phyloP scores from a whole-genome alignment of 2,888 invertebrate species.

The Agrochola lychnidis region DNA sequence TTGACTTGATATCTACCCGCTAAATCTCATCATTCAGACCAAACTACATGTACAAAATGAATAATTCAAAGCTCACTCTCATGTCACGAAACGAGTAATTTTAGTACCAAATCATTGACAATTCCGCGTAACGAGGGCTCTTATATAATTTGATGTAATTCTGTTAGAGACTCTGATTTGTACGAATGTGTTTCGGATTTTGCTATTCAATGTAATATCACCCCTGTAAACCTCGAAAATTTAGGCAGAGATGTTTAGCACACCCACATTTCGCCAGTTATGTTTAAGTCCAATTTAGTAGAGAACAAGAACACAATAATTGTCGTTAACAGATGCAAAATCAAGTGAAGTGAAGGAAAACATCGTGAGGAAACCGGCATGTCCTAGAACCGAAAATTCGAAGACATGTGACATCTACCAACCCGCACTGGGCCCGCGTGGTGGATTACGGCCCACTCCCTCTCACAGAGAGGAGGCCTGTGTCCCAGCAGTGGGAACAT shows the following conservation, averaged over 20 bases:
- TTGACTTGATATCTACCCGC: background rate
- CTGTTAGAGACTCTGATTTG: slow-evolving; percentile 7
- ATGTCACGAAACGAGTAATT: slow-evolving; percentile 31
- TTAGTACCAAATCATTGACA: slow-evolving; percentile 43
- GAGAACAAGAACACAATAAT: too few species aligned
- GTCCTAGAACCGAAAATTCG: too few species aligned
- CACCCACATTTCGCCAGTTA: background rate
- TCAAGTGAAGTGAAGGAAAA: too few species aligned
- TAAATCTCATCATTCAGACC: background rate
- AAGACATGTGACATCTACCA: too few species aligned
- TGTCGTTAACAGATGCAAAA: too few species aligned
- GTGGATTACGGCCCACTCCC: too few species aligned
- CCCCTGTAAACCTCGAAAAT: too few species aligned
- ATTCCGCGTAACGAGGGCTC: slow-evolving; percentile 40
- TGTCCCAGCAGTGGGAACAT: too few species aligned
- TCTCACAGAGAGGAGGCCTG: too few species aligned
- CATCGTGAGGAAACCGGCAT: too few species aligned
- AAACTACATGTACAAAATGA: slow-evolving; percentile 36
- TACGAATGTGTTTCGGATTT: slow-evolving; percentile 7
- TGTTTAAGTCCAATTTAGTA: background rate
- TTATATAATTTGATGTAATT: slow-evolving; percentile 38
- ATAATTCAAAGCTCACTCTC: slow-evolving; percentile 41
- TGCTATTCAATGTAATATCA: background rate
- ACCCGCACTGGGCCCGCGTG: too few species aligned
- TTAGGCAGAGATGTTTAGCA: background rate